Percentiles rank a stretch among this genome's conserved stretches.
Conservation (phyloP, 1,140 invertebrate species). For the Drosophila pallidifrons region DNA sequence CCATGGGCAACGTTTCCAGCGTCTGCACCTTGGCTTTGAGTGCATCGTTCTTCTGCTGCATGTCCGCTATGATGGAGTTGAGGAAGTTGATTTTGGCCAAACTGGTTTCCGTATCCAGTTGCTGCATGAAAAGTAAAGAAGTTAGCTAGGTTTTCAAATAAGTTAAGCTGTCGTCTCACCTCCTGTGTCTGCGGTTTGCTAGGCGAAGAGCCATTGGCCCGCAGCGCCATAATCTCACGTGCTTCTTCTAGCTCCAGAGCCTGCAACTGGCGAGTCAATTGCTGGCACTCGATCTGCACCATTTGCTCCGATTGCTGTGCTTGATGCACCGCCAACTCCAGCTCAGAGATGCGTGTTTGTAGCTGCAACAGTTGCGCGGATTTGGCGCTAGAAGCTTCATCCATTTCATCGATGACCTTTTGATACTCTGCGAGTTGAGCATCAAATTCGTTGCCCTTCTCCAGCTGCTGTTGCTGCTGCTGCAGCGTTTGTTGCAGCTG, state of each 20-base stretch:
- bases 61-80: conserved; percentile 98
- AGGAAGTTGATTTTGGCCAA: conserved; percentile 93
- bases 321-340: conserved; percentile 50
- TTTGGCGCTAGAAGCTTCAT: conserved; percentile 55
- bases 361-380: conserved; percentile 45
- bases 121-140: neutral
- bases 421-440: conserved; percentile 65
- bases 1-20: conserved; percentile 89
- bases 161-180: conserved; percentile 20
- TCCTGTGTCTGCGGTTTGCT: conserved; percentile 20
- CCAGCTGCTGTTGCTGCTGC: conserved; percentile 39
- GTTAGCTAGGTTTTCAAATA: too few relatives aligned
- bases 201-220: conserved; percentile 41
- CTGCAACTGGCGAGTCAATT: conserved; percentile 58
- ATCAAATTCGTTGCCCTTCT: conserved; percentile 64
- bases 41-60: conserved; percentile 96
- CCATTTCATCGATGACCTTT: conserved; percentile 80
- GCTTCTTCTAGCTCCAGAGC: conserved; percentile 60
- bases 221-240: conserved; percentile 59
- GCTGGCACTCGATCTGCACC: conserved; percentile 48
- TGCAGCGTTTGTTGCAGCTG: conserved; percentile 17
- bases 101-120: conserved; percentile 59
- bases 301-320: conserved; percentile 51
- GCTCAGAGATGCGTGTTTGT: conserved; percentile 48
- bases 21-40: conserved; percentile 91